These are phyloP conservation scores for Ataeniobius toweri DNA, from an alignment of 2,797 vertebrate species.

Conservation along the genomic window DNA sequence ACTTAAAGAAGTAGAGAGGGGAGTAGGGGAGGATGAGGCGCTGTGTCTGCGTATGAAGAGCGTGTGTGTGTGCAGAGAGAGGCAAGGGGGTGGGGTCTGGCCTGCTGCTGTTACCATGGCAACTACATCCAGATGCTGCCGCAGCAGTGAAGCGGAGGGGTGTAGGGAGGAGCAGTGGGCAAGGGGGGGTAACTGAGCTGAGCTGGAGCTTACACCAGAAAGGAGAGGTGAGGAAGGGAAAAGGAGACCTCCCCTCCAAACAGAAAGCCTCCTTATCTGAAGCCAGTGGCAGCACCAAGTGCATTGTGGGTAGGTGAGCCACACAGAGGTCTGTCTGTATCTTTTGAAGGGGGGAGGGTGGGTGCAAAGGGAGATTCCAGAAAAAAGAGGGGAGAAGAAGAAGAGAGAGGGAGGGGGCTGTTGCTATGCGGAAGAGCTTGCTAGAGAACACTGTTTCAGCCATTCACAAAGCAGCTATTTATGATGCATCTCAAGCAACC, in stretches of 20 bases:
- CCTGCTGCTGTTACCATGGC: constrained; percentile 75
- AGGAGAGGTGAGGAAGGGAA: constrained; percentile 42
- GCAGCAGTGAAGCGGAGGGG: constrained; percentile 67
- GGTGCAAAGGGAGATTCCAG: constrained; percentile 64
- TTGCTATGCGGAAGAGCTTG: constrained; percentile 84
- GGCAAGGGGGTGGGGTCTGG: constrained; percentile 65
- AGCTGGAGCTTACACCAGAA: constrained; percentile 54
- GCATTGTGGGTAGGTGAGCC: constrained; percentile 75
- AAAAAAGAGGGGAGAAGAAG: constrained; percentile 59
- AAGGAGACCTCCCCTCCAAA: constrained; percentile 30
- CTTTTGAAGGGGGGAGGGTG: constrained; percentile 41
- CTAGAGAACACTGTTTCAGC: constrained; percentile 68
- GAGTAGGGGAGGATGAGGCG: constrained; percentile 39
- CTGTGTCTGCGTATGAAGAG: constrained; percentile 42
- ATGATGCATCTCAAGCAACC: constrained; percentile 81
- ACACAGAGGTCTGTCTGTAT: constrained; percentile 67
- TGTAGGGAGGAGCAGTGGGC: constrained; percentile 42
- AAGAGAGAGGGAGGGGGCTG: constrained; percentile 76
- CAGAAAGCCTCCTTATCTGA: constrained; percentile 57
- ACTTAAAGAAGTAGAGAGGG: constrained; percentile 55
- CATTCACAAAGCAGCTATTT: constrained; percentile 79
- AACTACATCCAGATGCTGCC: constrained; percentile 80
- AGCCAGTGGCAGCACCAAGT: constrained; percentile 56
- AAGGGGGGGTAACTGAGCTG: constrained; percentile 17
- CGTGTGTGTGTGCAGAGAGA: constrained; percentile 26